Base-by-base conservation (phyloP, 2,888 invertebrate genomes). In the Erebia palarica region DNA sequence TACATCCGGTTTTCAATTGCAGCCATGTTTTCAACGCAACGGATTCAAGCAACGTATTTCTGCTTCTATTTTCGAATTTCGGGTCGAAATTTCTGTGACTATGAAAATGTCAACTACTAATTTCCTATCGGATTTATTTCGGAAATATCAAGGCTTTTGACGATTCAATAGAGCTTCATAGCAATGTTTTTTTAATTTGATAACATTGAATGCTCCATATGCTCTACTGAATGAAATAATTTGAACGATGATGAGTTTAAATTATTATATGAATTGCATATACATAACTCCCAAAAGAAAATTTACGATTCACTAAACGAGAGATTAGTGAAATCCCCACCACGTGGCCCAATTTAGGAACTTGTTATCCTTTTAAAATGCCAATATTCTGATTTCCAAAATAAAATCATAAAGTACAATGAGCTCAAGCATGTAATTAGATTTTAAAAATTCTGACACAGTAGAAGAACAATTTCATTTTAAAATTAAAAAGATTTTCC, bases 1-100 rank as follows among this genome's bases (percentile, higher is more conserved):
- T 73, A 66, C 61, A 71, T 68, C 75, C 68, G 55, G 71, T 60
- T 70, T 67, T 67, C 67, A 67, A 67, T 67, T 67, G 67, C 67
- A 67, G 67, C 67, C 58, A 67, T 67, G 67, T 67, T 67, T 66
- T 67, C 58, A 59, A 58, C 44, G 59, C 58, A 49, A 21, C 67
- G 59, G 67, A 59, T 59, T 67, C 67, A 27, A 21, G 63, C 49
- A 42, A 42, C 21, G 61, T 16, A 63, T 63, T 63, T 49, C 63
- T 21, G 49, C 49, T 63, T 63, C 63, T 49, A 63, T 63, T 63
- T 65, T 65, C 53, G 53, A 65, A 55, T 42, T 49, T 49, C n/a
- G 53, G 16, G 42, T 27, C 11, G 16, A 57, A 57, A 66, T 57
- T 44, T 63, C 18, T 49, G n/a, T n/a, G 42, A 66, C 0, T 7